These are phyloP conservation scores for Ectropis grisescens DNA, from an alignment of 1,140 invertebrate genomes.

Conservation along the genomic window DNA sequence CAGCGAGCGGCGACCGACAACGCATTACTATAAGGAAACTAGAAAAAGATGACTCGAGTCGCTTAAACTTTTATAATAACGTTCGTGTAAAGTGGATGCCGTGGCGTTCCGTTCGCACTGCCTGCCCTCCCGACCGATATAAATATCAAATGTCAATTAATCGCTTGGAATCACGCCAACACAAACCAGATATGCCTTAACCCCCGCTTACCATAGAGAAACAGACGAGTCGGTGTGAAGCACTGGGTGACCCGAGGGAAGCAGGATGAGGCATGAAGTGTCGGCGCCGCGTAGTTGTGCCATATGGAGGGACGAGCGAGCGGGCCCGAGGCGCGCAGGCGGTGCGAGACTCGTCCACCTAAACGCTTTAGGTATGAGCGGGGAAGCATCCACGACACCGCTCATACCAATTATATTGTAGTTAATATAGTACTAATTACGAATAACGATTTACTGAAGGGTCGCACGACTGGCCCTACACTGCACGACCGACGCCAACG, in stretches of 20 bases:
- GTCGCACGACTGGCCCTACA: conserved; percentile 7
- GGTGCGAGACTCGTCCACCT: conserved; percentile 52
- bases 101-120: conserved; percentile 52
- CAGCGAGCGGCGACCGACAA: conserved; percentile 17
- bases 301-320: background rate
- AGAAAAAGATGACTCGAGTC: conserved; percentile 29
- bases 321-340: conserved; percentile 25
- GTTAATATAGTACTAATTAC: conserved; percentile 60
- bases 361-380: conserved; percentile 70
- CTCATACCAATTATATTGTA: conserved; percentile 69
- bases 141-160: conserved; percentile 52
- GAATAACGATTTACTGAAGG: conserved; percentile 41
- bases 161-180: no score
- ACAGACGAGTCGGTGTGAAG: no score
- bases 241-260: no score
- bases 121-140: conserved; percentile 32
- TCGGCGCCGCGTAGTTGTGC: background rate
- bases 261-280: no score
- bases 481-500: no score
- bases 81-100: conserved; percentile 61
- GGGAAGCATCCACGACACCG: conserved; percentile 64
- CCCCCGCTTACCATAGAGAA: no score
- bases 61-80: conserved; percentile 24
- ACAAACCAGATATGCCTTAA: no score
- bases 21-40: conserved; percentile 33